phyloP scores from a whole-genome alignment of 1,140 invertebrate species.

The Trichonephila clavata region DNA sequence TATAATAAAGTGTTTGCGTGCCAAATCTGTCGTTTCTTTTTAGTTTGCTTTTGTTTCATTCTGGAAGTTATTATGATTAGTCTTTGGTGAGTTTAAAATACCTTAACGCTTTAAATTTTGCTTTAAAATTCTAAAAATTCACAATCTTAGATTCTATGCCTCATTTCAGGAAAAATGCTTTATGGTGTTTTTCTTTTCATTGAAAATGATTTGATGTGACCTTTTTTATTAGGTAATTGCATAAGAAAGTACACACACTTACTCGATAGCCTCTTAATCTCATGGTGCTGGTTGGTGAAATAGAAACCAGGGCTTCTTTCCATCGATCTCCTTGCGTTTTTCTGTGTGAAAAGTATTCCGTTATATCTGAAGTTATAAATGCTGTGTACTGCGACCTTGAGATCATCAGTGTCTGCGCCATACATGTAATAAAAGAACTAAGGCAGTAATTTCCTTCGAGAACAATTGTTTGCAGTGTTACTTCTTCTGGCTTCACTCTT shows the following conservation, averaged over 20 bases:
- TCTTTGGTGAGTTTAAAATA: no score
- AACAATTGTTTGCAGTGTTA: not conserved
- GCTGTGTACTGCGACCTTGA: not conserved
- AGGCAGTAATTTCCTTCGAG: not conserved
- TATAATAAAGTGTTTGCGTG: no score
- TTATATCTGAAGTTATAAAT: not conserved
- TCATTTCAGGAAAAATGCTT: no score
- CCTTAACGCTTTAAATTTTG: no score
- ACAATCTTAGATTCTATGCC: no score
- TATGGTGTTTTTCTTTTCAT: no score
- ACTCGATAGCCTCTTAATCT: not conserved
- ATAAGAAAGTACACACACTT: not conserved
- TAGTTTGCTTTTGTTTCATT: no score
- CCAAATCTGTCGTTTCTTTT: no score
- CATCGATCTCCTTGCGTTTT: not conserved
- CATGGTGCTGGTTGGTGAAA: not conserved
- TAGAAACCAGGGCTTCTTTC: not conserved
- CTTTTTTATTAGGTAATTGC: not conserved
- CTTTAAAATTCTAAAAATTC: no score
- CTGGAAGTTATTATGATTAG: no score
- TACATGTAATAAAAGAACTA: conserved; percentile 13
- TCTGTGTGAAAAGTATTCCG: not conserved
- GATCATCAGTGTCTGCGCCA: not conserved
- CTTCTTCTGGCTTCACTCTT: not conserved
- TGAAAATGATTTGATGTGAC: no score